Conservation (phyloP, 1,140 invertebrate species). For the Cydia fagiglandana region DNA sequence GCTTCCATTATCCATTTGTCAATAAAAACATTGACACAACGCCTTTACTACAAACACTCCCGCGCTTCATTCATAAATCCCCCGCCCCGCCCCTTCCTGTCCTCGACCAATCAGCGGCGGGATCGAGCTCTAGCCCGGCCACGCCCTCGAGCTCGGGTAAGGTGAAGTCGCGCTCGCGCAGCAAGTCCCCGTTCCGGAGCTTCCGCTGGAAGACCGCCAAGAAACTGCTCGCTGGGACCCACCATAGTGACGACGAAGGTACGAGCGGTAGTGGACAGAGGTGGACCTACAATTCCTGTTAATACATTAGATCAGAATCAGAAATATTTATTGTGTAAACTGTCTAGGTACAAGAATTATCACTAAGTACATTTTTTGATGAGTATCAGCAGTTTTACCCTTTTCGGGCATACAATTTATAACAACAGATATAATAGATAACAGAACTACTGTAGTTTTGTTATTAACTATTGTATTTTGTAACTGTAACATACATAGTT, state of each 20-base stretch:
- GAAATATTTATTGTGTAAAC: too few relatives aligned
- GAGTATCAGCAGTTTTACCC: too few relatives aligned
- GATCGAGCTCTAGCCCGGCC: conserved; percentile 62
- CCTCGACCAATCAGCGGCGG: conserved; percentile 50
- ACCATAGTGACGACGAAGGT: conserved; percentile 89
- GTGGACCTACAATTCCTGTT: conserved; percentile 36
- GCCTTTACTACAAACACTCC: conserved; percentile 23
- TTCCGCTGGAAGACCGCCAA: conserved; percentile 88
- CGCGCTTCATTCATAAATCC: conserved; percentile 14
- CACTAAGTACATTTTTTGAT: too few relatives aligned
- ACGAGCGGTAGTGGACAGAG: conserved; percentile 57
- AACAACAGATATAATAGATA: too few relatives aligned
- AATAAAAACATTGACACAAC: conserved; percentile 32
- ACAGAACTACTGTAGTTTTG: too few relatives aligned
- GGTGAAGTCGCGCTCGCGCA: conserved; percentile 89
- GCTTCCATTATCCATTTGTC: too few relatives aligned
- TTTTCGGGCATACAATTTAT: too few relatives aligned
- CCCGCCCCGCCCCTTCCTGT: conserved; percentile 31
- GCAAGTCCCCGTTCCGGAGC: conserved; percentile 94
- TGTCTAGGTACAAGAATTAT: too few relatives aligned
- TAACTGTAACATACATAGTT: too few relatives aligned
- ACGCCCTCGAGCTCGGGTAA: conserved; percentile 73
- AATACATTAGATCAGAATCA: neutral
- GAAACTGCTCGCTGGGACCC: conserved; percentile 80
- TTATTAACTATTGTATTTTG: too few relatives aligned